Base-by-base conservation (phyloP, 2,113 vertebrate species). In the Natator depressus region DNA sequence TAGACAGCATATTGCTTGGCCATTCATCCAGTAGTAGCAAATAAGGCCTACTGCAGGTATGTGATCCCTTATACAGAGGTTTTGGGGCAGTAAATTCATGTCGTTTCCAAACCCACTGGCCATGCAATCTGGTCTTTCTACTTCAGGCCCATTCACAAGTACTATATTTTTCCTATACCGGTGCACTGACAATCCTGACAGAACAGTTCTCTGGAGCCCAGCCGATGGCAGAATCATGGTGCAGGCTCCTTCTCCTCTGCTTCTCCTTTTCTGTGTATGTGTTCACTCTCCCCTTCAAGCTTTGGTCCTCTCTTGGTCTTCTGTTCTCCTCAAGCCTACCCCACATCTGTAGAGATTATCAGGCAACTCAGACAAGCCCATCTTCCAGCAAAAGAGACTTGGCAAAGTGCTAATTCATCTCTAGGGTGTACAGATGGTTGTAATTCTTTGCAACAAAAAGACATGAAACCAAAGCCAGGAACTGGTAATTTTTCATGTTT, bases 1-100 rank as follows among this genome's bases (percentile, higher is more conserved):
- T 14, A 65, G 62, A 65, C 31, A 49, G n/a, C 83, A 38, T 0
- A 0, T 4, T 55, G 17, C 59, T 80, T 0, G 0, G 49, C 6
- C 91, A 54, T 49, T 89, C 9, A 42, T 76, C 7, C 5, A 4
- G 16, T 84, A 51, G 27, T 20, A 82, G 80, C 76, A 90, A 27
- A 76, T 82, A 31, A 91, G 57, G 6, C 4, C 5, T 82, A 6
- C 31, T 50, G 57, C 31, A 65, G 9, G 27, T 10, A 75, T n/a
- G 9, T 19, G 79, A 53, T 9, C 35, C 31, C 49, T 80, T 80
- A 53, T 9, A 53, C 69, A 75, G 38, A 75, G n/a, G 69, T n/a
- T 42, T 75, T 42, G 19, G 9, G n/a, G n/a, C 69, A 75, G 38
- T 42, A 75, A 12, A 75, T 75, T 42, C 72, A 75, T 12, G 38